Conservation (phyloP, 53 echinoderm and acorn worm species). For the Echinometra lucunter region DNA sequence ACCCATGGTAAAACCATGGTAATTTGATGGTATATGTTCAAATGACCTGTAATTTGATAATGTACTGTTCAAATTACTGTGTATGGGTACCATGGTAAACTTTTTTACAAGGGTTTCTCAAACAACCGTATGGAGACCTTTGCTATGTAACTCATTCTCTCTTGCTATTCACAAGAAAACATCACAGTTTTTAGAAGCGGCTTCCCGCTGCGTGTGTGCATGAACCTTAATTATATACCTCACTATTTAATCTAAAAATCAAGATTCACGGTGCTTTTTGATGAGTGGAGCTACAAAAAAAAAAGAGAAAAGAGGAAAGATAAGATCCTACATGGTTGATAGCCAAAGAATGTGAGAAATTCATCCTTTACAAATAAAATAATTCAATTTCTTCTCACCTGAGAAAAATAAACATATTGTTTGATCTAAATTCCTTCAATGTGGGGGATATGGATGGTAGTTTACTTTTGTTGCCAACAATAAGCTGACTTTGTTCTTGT, state of each 20-base stretch:
- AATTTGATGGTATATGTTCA: too few relatives aligned
- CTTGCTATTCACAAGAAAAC: too few relatives aligned
- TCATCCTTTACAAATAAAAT: neutral
- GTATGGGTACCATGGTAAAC: too few relatives aligned
- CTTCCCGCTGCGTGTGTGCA: too few relatives aligned
- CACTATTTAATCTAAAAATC: neutral
- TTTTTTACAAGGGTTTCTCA: too few relatives aligned
- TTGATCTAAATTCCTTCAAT: neutral
- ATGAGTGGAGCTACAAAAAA: neutral
- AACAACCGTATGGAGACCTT: too few relatives aligned
- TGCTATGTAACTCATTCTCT: too few relatives aligned
- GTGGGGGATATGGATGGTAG: neutral
- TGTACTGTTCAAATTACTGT: too few relatives aligned
- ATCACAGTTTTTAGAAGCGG: too few relatives aligned
- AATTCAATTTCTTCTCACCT: neutral
- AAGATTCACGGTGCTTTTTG: neutral
- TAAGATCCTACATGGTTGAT: neutral
- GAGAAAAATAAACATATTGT: neutral
- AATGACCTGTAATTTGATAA: too few relatives aligned
- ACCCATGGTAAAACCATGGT: too few relatives aligned
- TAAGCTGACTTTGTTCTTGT: neutral
- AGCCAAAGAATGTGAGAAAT: neutral
- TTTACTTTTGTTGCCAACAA: neutral
- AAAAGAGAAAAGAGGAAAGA: neutral
- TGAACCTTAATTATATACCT: too few relatives aligned